These are phyloP conservation scores for Podarcis cretensis DNA, from an alignment of 2,113 vertebrate species.

Conservation along the genomic window DNA sequence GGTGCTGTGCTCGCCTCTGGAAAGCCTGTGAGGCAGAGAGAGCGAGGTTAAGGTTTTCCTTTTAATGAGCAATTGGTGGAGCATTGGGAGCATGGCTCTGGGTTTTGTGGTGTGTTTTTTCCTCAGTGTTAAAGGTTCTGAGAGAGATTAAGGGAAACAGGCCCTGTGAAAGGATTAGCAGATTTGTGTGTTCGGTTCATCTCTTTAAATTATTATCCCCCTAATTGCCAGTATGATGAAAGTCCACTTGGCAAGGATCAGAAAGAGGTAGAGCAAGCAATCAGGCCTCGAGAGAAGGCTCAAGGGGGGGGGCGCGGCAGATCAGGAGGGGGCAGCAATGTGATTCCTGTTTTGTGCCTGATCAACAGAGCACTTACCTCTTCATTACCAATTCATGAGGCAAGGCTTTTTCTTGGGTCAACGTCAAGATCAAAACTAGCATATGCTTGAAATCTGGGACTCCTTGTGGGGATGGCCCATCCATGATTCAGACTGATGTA, in stretches of 20 bases:
- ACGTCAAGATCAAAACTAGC: constrained; percentile 12
- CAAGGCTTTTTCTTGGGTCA: not conserved
- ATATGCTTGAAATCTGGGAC: not conserved
- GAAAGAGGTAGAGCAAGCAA: constrained; percentile 36
- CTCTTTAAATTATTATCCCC: constrained; percentile 65
- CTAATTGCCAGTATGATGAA: constrained; percentile 54
- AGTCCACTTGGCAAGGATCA: constrained; percentile 56
- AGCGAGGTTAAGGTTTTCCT: constrained; percentile 38
- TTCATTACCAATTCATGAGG: not conserved
- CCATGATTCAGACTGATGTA: too few relatives aligned
- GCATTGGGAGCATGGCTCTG: constrained; percentile 40
- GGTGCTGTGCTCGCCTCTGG: not conserved
- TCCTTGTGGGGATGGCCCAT: not conserved
- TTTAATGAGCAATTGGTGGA: constrained; percentile 53
- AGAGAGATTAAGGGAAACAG: constrained; percentile 53
- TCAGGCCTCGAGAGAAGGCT: constrained; percentile 20
- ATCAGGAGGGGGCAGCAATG: not conserved
- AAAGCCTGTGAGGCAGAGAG: not conserved
- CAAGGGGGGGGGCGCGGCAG: not conserved
- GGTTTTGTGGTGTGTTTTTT: constrained; percentile 22
- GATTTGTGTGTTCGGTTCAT: constrained; percentile 61
- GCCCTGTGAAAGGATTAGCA: constrained; percentile 56
- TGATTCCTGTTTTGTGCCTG: not conserved
- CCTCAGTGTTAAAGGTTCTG: constrained; percentile 28
- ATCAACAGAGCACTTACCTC: not conserved